Evolutionary conservation across 2,888 invertebrate genomes (phyloP), one percentile per base, ranked within the genome.

Genomic region (Thymelicus acteon): DNA sequence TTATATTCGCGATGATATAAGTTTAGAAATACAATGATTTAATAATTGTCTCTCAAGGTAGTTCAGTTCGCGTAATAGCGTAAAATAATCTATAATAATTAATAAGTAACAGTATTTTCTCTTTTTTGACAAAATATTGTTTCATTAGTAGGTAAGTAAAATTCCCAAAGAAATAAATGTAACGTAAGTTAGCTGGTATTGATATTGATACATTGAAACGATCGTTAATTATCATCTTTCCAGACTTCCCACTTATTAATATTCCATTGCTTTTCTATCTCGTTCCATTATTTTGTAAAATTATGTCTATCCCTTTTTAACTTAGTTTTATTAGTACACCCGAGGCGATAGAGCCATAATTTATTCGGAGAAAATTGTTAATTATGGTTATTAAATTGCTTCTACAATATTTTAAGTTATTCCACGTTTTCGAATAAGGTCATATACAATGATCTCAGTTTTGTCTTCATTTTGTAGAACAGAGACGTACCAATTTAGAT

Each of bases 371-470:
- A 88, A 90, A 89, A 84, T 82, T 82, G 84, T 90, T 91, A 91
- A 91, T 92, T 88, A 88, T 83, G 83, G 86, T 87, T 88, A 91
- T 92, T 91, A 90, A 86, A 87, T 80, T 79, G 85, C 82, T 86
- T 80, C 85, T 83, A 81, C 79, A 80, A 82, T 85, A 81, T 85
- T 84, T 85, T 81, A 76, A 78, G 82, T 82, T 81, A 88, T 85
- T 87, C 85, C 86, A 83, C 80, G 80, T 81, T 82, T 86, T 87
- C 67, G 49, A 44, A 54, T 60, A 60, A 39, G 15, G 44, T 57
- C 70, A 40, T 39, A 12, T 37, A 5, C 24, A 12, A 24, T 31
- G 52, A 15, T 58, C 12, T 70, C 37, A 3, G 40, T 13, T 60
- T 60, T 49, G 39, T 24, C 39, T 12, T 58, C 54, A 0, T 54